Base-by-base conservation (phyloP, 2,888 invertebrate genomes). In the Octonoba sinensis region DNA sequence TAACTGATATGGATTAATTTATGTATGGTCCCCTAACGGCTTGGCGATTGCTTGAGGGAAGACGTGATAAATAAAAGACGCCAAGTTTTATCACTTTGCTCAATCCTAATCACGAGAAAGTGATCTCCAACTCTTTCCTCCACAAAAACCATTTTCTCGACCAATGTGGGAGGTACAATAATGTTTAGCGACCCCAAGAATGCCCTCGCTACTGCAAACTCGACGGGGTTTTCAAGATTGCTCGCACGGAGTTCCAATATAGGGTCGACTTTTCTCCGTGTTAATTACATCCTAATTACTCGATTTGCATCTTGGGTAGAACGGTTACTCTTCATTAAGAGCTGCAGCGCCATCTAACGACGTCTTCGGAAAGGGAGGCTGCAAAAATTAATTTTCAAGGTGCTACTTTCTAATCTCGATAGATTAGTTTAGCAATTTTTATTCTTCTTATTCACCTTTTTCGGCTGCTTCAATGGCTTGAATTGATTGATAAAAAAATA, bases 211-310 rank as follows among this genome's bases (percentile, higher is more conserved):
- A 16, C 20, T 8, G 54, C 27, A 18, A n/a, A 24, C 71, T 65
- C 77, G 46, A 57, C 71, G 78, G 78, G 78, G 78, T 71, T 66
- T 24, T 71, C 51, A 49, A 71, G 71, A 78, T 71, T 78, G 70
- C 65, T 49, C 27, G 71, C 78, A 71, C 47, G 71, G 66, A 71
- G 49, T 59, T 57, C 65, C 57, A 65, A 72, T 77, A 70, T 77
- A 64, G 44, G 70, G 77, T 77, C 62, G 46, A 69, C 64, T 65
- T 70, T 59, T 71, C 65, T 71, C 71, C 18, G 65, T 69, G 71
- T 78, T 78, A 78, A 78, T 78, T 78, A 78, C 66, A 66, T 44
- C 70, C 71, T 78, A 78, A 78, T 78, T 78, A 78, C 65, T 59
- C 78, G 71, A 78, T 78, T 66, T 78, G 78, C 71, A 78, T 78